Percentiles rank a stretch among this genome's conserved stretches.
Evolutionary conservation across 2,797 vertebrate species (phyloP).

Genomic region (Leucoraja ocellata): DNA sequence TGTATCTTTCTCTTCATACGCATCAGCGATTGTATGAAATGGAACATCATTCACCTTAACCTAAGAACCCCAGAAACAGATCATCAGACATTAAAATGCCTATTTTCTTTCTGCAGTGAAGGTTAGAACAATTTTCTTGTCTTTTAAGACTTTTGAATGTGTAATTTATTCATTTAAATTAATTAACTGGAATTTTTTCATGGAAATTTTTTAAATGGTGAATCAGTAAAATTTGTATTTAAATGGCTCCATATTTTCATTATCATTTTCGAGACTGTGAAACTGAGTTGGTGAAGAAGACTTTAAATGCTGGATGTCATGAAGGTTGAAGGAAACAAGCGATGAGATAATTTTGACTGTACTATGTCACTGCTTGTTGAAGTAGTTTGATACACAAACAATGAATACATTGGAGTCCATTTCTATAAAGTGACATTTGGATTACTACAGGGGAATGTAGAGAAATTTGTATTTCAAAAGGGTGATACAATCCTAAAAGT

Average conservation of each 20-base stretch:
- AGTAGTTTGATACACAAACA: background rate
- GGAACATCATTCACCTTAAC: slow-evolving; percentile 89
- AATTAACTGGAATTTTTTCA: background rate
- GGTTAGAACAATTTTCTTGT: background rate
- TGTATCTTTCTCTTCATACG: slow-evolving; percentile 93
- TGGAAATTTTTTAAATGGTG: background rate
- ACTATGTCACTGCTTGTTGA: background rate
- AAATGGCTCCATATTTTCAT: background rate
- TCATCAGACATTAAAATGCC: background rate
- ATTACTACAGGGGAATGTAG: background rate
- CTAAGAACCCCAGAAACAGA: slow-evolving; percentile 52
- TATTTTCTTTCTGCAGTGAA: background rate
- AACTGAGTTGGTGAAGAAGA: too few species aligned
- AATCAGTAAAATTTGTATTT: background rate
- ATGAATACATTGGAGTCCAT: background rate
- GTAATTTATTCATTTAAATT: background rate
- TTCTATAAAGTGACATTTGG: background rate
- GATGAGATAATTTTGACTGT: background rate
- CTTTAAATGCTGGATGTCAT: background rate
- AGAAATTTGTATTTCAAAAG: background rate
- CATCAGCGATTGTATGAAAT: slow-evolving; percentile 85
- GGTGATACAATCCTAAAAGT: background rate
- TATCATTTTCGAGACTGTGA: background rate
- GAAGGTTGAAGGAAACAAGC: background rate
- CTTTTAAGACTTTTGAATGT: background rate